phyloP scores from a whole-genome alignment of 2,888 invertebrate genomes.

The Corythucha ciliata region DNA sequence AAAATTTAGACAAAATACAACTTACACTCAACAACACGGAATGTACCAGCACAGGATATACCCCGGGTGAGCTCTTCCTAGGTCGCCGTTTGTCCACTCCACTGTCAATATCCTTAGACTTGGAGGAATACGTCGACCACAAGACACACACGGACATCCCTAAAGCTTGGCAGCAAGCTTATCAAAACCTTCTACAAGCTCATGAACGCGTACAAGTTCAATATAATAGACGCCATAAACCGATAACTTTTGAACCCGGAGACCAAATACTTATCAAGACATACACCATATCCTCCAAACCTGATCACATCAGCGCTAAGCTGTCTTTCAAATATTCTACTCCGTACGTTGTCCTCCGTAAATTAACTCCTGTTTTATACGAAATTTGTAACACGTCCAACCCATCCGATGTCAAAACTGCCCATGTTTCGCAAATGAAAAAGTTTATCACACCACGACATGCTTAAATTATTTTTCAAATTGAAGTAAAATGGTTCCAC shows the following conservation, averaged over 20 bases:
- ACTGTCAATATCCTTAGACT: slow-evolving; percentile 9
- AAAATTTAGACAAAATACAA: neutral
- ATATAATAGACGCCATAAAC: slow-evolving; percentile 3
- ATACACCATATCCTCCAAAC: slow-evolving; percentile 7
- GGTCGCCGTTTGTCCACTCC: slow-evolving; percentile 12
- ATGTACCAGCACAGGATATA: slow-evolving; percentile 14
- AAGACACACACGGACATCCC: too few species aligned
- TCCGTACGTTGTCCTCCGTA: slow-evolving; percentile 1
- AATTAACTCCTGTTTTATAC: slow-evolving; percentile 4
- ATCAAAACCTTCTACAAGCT: slow-evolving; percentile 1
- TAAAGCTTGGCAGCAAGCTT: slow-evolving; percentile 4
- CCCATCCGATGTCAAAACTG: neutral
- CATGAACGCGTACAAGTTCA: neutral
- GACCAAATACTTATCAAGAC: slow-evolving; percentile 8
- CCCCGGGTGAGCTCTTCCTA: slow-evolving; percentile 14
- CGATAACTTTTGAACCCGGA: neutral
- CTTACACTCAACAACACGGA: slow-evolving; percentile 9
- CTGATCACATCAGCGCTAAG: neutral
- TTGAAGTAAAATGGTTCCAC: too few species aligned
- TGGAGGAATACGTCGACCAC: too few species aligned
- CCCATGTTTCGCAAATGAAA: slow-evolving; percentile 17
- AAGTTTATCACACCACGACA: too few species aligned
- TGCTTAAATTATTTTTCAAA: too few species aligned
- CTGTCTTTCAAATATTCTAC: neutral
- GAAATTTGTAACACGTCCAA: neutral